Evolutionary conservation across 1,140 invertebrate species (phyloP), one percentile per base, ranked within the genome.

Genomic region (Manduca sexta): DNA sequence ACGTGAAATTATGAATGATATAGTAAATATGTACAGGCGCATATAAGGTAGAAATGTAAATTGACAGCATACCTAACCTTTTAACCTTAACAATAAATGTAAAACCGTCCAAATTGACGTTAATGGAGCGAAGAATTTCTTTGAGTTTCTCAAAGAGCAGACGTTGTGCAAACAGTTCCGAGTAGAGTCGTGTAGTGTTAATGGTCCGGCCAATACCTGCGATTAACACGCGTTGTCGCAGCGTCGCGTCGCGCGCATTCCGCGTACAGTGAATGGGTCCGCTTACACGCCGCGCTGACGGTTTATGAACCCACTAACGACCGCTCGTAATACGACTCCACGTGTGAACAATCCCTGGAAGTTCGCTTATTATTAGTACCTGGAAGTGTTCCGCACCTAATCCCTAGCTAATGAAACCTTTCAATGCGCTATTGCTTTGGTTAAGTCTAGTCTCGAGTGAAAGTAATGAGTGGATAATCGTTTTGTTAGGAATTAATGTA

Each of bases 301-400:
- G 43, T 54, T 60, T 62, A 70, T 53, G 56, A 29, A 31, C 17
- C 30, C 56, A 49, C 54, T 62, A 58, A 66, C 60, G 53, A 51
- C 42, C 33, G 49, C 43, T 44, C 50, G 64, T 59, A 64, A 68
- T 46, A 35, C 53, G 61, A 68, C 61, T 18, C 48, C 35, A 58
- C 50, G 56, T 65, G 62, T 57, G 55, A 63, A 69, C 55, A 45
- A 13, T 35, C 50, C 47, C 46, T 18, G 39, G 46, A 62, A 64
- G 56, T 53, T 51, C 41, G 45, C 43, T 64, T 64, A 60, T 62
- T 62, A 60, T 64, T 68, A 57, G 58, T 68, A 56, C 49, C 47
- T 61, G 45, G 63, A 64, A 68, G 42, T 43, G 40, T 49, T 31
- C 26, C 17, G 44, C 30, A 12, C 21, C 41, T 43, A 43, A 43